Percentiles rank a stretch among this genome's conserved stretches.
These are phyloP conservation scores for Matsumurasca onukii DNA, from an alignment of 1,140 invertebrate genomes.

Conservation along the genomic window DNA sequence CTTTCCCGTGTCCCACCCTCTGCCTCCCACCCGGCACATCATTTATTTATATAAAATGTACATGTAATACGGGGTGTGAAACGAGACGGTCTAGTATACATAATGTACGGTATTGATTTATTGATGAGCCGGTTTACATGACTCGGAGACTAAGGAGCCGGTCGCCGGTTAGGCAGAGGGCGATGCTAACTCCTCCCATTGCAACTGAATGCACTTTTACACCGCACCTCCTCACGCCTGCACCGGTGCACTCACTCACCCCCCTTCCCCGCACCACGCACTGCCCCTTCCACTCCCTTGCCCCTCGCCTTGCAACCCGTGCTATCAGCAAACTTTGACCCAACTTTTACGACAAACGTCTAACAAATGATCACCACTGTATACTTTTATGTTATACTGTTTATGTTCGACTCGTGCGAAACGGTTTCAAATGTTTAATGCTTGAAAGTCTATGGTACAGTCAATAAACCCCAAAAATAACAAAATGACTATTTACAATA, in stretches of 20 bases:
- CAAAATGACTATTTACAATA: too few relatives aligned
- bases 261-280: neutral
- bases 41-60: conserved; percentile 44
- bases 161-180: neutral
- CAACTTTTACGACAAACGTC: too few relatives aligned
- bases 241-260: neutral
- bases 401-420: too few relatives aligned
- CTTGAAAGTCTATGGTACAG: too few relatives aligned
- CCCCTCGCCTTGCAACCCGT: too few relatives aligned
- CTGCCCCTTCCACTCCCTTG: neutral
- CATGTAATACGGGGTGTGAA: conserved; percentile 44
- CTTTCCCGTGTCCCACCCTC: conserved; percentile 24
- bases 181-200: neutral
- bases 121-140: conserved; percentile 30
- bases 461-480: too few relatives aligned
- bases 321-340: too few relatives aligned
- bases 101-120: conserved; percentile 41
- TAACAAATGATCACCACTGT: too few relatives aligned
- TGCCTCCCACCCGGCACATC: conserved; percentile 29
- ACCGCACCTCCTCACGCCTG: neutral
- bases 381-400: too few relatives aligned
- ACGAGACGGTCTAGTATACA: conserved; percentile 42
- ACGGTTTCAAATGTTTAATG: too few relatives aligned
- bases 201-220: conserved; percentile 13
- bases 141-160: neutral